Conservation (phyloP, 2,113 vertebrate genomes). For the Onychostruthus taczanowskii region DNA sequence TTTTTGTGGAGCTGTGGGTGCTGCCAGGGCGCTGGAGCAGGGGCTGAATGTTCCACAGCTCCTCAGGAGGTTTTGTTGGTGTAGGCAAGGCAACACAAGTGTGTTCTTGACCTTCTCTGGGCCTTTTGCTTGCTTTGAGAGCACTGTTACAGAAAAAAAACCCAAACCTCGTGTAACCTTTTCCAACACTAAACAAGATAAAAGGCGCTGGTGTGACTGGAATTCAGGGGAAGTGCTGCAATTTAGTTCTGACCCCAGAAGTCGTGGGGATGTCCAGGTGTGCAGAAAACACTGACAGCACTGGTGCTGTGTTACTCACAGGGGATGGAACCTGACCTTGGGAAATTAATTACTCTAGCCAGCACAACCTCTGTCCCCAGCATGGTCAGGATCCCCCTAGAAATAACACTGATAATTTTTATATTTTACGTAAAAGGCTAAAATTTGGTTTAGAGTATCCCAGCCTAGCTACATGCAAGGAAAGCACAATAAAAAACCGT, state of each 20-base stretch:
- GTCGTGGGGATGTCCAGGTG: not conserved
- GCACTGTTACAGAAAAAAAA: not conserved
- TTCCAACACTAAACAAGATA: not conserved
- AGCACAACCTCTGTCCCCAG: not conserved
- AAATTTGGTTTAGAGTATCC: not conserved
- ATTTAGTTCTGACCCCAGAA: not conserved
- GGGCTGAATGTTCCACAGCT: not conserved
- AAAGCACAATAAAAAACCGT: not conserved
- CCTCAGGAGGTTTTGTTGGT: not conserved
- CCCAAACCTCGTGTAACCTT: not conserved
- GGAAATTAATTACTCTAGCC: not conserved
- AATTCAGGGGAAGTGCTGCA: not conserved
- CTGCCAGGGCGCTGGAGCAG: not conserved
- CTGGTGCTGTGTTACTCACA: not conserved
- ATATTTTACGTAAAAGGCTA: not conserved
- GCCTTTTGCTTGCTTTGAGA: not conserved
- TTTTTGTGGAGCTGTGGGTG: not conserved
- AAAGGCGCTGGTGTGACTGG: not conserved
- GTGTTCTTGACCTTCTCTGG: not conserved
- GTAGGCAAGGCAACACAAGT: not conserved
- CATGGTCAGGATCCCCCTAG: not conserved
- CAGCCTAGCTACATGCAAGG: not conserved
- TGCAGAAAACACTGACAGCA: not conserved
- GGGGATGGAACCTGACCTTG: not conserved
- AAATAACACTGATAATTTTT: not conserved